These are phyloP conservation scores for Gadus macrocephalus DNA, from an alignment of 2,113 vertebrate species.

Conservation along the genomic window DNA sequence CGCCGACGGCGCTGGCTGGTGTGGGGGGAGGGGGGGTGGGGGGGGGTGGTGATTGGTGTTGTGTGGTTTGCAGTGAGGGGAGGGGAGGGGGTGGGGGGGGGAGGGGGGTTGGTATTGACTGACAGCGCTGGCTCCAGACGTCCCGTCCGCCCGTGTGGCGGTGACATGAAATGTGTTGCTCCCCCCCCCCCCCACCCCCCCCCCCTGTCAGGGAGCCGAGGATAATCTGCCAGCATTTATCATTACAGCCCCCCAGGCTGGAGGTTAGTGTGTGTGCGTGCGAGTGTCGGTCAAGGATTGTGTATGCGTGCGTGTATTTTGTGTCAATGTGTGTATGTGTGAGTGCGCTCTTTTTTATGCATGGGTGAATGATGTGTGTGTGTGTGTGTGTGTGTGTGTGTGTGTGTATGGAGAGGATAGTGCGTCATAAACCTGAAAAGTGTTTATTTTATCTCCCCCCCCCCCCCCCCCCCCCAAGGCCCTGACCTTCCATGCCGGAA, in stretches of 20 bases:
- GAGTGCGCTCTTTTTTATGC: no score
- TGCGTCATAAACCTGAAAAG: background rate
- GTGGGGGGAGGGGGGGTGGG: no score
- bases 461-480: conserved; percentile 3
- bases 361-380: no score
- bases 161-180: conserved; percentile 39
- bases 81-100: no score
- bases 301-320: background rate
- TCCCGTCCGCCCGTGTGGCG: conserved; percentile 31
- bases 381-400: conserved; percentile 16
- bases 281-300: background rate
- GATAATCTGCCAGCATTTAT: conserved; percentile 45
- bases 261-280: background rate
- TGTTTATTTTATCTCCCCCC: background rate
- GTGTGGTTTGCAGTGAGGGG: no score
- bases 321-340: no score
- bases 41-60: no score
- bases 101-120: conserved; percentile 43
- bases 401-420: background rate
- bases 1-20: background rate
- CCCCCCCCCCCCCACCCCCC: conserved; percentile 19
- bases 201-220: conserved; percentile 28
- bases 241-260: conserved; percentile 16
- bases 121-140: conserved; percentile 46
- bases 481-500: conserved; percentile 25